phyloP scores from a whole-genome alignment of 2,797 vertebrate species.

The Leontocebus nigricollis region DNA sequence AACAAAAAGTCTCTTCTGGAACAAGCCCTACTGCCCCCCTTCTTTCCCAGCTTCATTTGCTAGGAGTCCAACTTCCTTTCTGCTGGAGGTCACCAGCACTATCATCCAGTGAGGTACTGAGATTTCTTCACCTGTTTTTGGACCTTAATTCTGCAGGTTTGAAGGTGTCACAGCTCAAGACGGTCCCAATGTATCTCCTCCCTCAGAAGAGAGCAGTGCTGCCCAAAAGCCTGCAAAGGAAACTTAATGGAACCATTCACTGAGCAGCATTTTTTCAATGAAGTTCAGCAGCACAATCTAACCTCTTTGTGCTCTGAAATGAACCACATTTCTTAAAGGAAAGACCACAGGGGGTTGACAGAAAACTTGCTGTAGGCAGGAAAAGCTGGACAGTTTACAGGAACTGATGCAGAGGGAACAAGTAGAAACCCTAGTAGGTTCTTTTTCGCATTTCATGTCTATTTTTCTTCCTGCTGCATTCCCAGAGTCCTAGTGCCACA shows the following conservation, averaged over 20 bases:
- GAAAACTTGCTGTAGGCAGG: slow-evolving; percentile 79
- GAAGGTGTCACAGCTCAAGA: slow-evolving; percentile 34
- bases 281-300: slow-evolving; percentile 61
- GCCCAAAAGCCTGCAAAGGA: slow-evolving; percentile 54
- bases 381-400: slow-evolving; percentile 61
- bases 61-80: slow-evolving; percentile 59
- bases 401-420: slow-evolving; percentile 51
- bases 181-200: not conserved
- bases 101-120: slow-evolving; percentile 36
- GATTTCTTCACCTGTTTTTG: slow-evolving; percentile 61
- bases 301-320: slow-evolving; percentile 69
- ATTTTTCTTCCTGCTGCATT: not conserved
- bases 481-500: accelerated
- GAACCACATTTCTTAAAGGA: slow-evolving; percentile 52
- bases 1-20: slow-evolving; percentile 14
- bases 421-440: not conserved
- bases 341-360: slow-evolving; percentile 54
- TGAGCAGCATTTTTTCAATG: slow-evolving; percentile 43
- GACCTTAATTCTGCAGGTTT: slow-evolving; percentile 46
- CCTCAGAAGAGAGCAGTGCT: slow-evolving; percentile 15
- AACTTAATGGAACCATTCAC: slow-evolving; percentile 65
- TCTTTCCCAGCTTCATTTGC: slow-evolving; percentile 3
- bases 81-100: slow-evolving; percentile 28
- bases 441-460: not conserved
- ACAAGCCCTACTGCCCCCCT: slow-evolving; percentile 20